Conservation (phyloP, 2,113 vertebrate genomes). For the Corythoichthys haematopterus region DNA sequence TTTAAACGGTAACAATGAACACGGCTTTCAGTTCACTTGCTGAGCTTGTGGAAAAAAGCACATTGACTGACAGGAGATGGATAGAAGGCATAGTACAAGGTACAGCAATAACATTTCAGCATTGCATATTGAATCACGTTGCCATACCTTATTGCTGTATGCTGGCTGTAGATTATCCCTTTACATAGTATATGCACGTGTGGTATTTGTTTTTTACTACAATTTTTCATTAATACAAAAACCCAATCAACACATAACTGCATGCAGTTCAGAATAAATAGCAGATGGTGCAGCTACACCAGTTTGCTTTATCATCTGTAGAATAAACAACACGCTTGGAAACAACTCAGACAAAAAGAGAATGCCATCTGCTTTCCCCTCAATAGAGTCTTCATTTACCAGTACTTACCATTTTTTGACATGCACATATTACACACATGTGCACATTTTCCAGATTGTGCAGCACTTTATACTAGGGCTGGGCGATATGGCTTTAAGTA, state of each 20-base stretch:
- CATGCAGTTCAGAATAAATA: slow-evolving; percentile 6
- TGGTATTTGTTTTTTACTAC: not conserved
- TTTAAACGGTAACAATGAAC: slow-evolving; percentile 47
- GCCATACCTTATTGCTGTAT: not conserved
- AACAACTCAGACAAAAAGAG: slow-evolving; percentile 17
- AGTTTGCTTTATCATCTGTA: slow-evolving; percentile 1
- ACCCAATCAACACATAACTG: not conserved
- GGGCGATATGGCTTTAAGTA: no score
- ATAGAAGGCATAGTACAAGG: slow-evolving; percentile 12
- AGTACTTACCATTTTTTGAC: slow-evolving; percentile 13
- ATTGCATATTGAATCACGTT: not conserved
- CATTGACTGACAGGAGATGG: slow-evolving; percentile 5
- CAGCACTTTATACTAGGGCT: slow-evolving; percentile 1
- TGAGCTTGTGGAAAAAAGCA: slow-evolving; percentile 58
- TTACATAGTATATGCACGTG: not conserved
- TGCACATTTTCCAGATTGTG: not conserved
- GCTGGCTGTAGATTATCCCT: not conserved
- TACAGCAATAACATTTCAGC: not conserved
- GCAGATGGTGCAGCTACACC: not conserved
- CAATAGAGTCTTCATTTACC: slow-evolving; percentile 4
- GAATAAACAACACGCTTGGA: slow-evolving; percentile 9
- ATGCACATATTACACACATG: slow-evolving; percentile 6
- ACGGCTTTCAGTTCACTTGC: slow-evolving; percentile 48
- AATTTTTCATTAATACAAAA: not conserved
- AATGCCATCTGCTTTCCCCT: slow-evolving; percentile 19